A percentile compares a stretch with the other conserved stretches of the same genome.
Conservation (phyloP, 2,888 invertebrate genomes). For the Dicyrtomina minuta region DNA sequence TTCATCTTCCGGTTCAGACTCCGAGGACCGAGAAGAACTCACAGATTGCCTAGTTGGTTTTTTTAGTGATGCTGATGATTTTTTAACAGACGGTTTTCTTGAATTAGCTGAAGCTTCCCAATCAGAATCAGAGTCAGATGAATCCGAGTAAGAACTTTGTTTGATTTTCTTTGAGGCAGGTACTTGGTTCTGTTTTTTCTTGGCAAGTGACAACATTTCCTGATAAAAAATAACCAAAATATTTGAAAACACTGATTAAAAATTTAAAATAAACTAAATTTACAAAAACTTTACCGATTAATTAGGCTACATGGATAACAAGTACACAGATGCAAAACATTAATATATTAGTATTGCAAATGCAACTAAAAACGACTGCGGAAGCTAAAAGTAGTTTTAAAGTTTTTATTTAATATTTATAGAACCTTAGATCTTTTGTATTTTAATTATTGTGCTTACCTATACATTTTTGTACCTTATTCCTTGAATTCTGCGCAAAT, state of each 20-base stretch:
- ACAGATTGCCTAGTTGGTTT: conserved; percentile 56
- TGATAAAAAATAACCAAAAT: conserved; percentile 57
- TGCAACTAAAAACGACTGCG: too few relatives aligned
- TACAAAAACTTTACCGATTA: conserved; percentile 1
- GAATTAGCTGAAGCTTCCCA: conserved; percentile 57
- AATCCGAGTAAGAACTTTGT: conserved; percentile 56
- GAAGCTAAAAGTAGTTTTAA: too few relatives aligned
- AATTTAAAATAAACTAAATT: conserved; percentile 3
- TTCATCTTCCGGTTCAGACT: conserved; percentile 58
- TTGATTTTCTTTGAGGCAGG: conserved; percentile 49
- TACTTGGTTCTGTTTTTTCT: conserved; percentile 66
- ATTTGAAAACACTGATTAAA: conserved; percentile 14
- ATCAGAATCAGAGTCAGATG: conserved; percentile 62
- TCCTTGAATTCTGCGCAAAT: too few relatives aligned
- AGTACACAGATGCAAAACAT: too few relatives aligned
- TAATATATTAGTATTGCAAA: too few relatives aligned
- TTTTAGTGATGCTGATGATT: conserved; percentile 55
- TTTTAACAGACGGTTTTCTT: conserved; percentile 50
- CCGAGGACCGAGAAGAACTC: conserved; percentile 56
- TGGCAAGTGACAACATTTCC: conserved; percentile 79
- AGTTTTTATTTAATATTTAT: too few relatives aligned
- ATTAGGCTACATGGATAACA: conserved; percentile 4
- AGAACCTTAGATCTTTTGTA: too few relatives aligned
- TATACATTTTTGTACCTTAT: too few relatives aligned
- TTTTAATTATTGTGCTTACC: too few relatives aligned